Evolutionary conservation across 2,888 invertebrate species (phyloP).

Genomic region (Taphrorychus bicolor): DNA sequence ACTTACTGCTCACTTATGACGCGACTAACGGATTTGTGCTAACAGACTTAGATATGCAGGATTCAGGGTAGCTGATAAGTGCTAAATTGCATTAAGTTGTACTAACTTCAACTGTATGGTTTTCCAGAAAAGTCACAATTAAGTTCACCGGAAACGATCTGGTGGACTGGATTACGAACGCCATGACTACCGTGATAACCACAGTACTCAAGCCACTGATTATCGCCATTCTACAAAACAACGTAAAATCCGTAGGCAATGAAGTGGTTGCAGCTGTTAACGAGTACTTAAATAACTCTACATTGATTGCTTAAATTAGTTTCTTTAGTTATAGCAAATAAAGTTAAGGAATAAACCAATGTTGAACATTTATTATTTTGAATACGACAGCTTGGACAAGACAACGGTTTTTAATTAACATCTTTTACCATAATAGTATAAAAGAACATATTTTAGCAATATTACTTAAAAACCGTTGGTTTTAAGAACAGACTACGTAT

Average conservation of each 20-base stretch:
- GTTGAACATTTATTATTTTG: too few relatives aligned
- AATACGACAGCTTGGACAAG: too few relatives aligned
- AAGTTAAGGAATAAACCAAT: too few relatives aligned
- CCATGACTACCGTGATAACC: conserved; percentile 36
- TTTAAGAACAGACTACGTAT: too few relatives aligned
- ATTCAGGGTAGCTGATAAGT: conserved; percentile 50
- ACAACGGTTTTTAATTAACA: too few relatives aligned
- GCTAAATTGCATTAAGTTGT: too few relatives aligned
- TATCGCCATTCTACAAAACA: conserved; percentile 24
- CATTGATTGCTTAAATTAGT: too few relatives aligned
- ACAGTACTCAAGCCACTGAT: conserved; percentile 40
- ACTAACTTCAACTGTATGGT: too few relatives aligned
- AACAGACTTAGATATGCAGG: conserved; percentile 45
- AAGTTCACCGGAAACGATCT: conserved; percentile 43
- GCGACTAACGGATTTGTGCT: conserved; percentile 42
- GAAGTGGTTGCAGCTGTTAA: conserved; percentile 36
- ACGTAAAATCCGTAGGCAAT: conserved; percentile 28
- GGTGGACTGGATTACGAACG: conserved; percentile 43
- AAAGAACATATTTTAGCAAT: too few relatives aligned
- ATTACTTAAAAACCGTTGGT: too few relatives aligned
- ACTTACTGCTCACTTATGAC: conserved; percentile 44
- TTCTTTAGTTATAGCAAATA: too few relatives aligned
- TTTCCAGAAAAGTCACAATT: conserved; percentile 42
- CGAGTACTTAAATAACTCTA: neutral
- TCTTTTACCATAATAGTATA: too few relatives aligned